Evolutionary conservation across 2,113 vertebrate genomes (phyloP).

Genomic region (Phyllopteryx taeniolatus): DNA sequence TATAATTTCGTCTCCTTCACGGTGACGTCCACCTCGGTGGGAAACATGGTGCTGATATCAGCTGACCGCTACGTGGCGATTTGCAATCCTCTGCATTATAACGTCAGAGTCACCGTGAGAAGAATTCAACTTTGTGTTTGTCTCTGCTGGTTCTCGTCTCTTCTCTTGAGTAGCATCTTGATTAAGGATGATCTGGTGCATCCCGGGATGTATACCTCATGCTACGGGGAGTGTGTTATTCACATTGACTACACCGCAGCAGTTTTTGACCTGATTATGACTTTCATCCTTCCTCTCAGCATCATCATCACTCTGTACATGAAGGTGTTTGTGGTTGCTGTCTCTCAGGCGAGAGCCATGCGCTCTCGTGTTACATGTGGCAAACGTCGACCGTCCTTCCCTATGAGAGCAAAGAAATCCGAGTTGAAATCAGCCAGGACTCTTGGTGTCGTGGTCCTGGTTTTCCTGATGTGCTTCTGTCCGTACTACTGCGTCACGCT

Average conservation of each 20-base stretch:
- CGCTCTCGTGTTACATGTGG: neutral
- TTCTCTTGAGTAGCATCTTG: conserved; percentile 44
- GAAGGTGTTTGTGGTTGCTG: conserved; percentile 50
- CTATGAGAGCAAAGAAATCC: neutral
- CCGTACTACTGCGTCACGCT: conserved; percentile 42
- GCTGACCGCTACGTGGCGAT: neutral
- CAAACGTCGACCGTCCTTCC: neutral
- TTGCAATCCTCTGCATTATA: neutral
- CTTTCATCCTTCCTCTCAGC: conserved; percentile 42
- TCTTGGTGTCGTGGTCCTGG: conserved; percentile 40
- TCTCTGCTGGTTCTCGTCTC: conserved; percentile 1
- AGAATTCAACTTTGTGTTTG: conserved; percentile 3
- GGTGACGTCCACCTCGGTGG: conserved; percentile 53
- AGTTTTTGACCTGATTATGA: conserved; percentile 47
- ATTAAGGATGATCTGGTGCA: conserved; percentile 35
- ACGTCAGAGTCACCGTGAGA: neutral
- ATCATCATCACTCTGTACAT: conserved; percentile 46
- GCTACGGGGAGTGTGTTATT: conserved; percentile 50
- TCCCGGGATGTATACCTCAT: conserved; percentile 28
- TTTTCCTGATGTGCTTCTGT: conserved; percentile 53
- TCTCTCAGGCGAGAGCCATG: conserved; percentile 57
- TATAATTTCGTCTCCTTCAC: conserved; percentile 37
- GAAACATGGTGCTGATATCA: conserved; percentile 54
- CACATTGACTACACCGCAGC: conserved; percentile 37
- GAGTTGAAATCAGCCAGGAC: conserved; percentile 6